phyloP scores from a whole-genome alignment of 2,113 vertebrate genomes.

The Chiloscyllium plagiosum region DNA sequence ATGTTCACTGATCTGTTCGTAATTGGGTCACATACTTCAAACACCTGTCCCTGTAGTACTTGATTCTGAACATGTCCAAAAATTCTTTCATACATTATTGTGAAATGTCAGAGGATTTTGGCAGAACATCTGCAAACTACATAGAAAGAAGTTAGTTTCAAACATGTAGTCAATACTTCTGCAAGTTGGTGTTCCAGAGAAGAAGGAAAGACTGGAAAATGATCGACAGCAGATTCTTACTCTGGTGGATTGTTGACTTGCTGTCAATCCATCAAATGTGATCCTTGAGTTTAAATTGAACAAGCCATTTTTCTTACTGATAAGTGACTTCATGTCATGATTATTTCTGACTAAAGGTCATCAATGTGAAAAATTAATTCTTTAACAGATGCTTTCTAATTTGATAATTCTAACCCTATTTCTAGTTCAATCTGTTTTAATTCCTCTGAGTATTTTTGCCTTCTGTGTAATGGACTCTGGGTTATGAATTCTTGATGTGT shows the following conservation, averaged over 20 bases:
- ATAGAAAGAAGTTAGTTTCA: not conserved
- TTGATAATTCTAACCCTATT: not conserved
- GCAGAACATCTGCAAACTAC: not conserved
- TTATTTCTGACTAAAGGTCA: too few relatives aligned
- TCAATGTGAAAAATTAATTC: too few relatives aligned
- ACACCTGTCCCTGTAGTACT: not conserved
- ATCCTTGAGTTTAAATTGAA: not conserved
- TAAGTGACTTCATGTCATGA: not conserved
- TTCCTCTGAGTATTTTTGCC: not conserved
- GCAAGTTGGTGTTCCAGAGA: not conserved
- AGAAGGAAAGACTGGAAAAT: slow-evolving; percentile 7
- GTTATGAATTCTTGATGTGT: not conserved
- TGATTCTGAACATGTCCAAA: not conserved
- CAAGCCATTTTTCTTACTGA: not conserved
- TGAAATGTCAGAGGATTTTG: not conserved
- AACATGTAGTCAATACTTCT: not conserved
- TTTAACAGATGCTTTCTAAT: not conserved
- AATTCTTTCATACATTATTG: not conserved
- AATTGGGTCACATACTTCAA: not conserved
- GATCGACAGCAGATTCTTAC: not conserved
- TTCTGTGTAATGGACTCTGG: not conserved
- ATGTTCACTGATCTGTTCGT: not conserved
- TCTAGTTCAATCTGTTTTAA: not conserved
- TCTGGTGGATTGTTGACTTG: not conserved
- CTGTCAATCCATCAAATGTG: not conserved